Evolutionary conservation across 2,797 vertebrate species (phyloP).

Genomic region (Tamandua tetradactyla): DNA sequence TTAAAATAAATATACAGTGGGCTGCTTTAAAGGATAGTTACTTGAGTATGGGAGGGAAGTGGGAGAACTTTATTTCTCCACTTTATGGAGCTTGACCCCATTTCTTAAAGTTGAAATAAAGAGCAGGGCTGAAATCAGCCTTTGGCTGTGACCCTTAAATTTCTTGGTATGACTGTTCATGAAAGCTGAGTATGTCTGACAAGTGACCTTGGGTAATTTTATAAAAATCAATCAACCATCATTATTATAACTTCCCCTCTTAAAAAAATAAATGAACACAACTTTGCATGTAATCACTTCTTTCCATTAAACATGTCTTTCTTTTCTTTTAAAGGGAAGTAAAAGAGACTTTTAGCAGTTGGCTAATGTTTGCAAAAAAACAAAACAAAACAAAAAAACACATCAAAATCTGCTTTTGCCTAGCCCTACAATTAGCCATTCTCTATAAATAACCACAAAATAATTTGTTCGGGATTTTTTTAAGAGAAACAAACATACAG

Average conservation of each 20-base stretch:
- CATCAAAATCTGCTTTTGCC: slow-evolving; percentile 84
- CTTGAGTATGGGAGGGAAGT: slow-evolving; percentile 57
- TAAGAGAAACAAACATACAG: not conserved
- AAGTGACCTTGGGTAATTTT: slow-evolving; percentile 86
- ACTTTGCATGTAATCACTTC: slow-evolving; percentile 83
- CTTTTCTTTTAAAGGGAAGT: slow-evolving; percentile 78
- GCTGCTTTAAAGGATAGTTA: slow-evolving; percentile 68
- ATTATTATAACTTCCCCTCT: slow-evolving; percentile 84
- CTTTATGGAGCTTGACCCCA: slow-evolving; percentile 80
- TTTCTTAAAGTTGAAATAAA: slow-evolving; percentile 82
- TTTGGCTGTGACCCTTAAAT: slow-evolving; percentile 82
- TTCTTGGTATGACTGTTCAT: slow-evolving; percentile 85
- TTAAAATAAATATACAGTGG: slow-evolving; percentile 81
- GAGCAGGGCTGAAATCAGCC: slow-evolving; percentile 74
- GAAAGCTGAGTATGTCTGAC: slow-evolving; percentile 83
- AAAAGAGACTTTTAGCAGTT: slow-evolving; percentile 81
- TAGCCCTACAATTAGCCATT: slow-evolving; percentile 84
- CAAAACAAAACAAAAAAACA: slow-evolving; percentile 44
- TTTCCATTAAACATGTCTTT: slow-evolving; percentile 77
- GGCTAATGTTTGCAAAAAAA: slow-evolving; percentile 79
- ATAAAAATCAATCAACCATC: slow-evolving; percentile 87
- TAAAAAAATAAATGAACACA: slow-evolving; percentile 85
- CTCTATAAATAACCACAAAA: slow-evolving; percentile 76
- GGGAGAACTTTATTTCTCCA: slow-evolving; percentile 77
- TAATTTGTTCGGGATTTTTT: slow-evolving; percentile 60